Evolutionary conservation across 2,797 vertebrate genomes (phyloP), one percentile per base, ranked within the genome.

Genomic region (Gymnopithys bicolor): DNA sequence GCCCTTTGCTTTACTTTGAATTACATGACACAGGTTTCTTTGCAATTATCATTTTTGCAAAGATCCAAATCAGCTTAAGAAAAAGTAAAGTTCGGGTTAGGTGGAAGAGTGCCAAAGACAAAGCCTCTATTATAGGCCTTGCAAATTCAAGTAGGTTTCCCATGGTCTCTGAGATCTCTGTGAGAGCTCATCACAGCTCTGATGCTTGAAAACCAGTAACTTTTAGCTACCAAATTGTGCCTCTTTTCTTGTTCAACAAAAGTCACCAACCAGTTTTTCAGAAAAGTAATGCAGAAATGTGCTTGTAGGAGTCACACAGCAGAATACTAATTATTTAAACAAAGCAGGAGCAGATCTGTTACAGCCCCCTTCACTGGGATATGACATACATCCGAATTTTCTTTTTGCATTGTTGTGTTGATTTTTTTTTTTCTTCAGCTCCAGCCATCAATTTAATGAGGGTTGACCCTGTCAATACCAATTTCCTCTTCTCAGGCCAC

Each of bases 401-500:
- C 81, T 60, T 80, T 80, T 27, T 48, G 13, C 48, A 22, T 91
- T 90, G 56, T 74, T 87, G 18, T 90, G 70, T 59, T 74, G 49
- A 79, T 66, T 63, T 41, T 70, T 60, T 60, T 83, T 19, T 49
- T 25, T 27, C 74, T 91, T 93, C 89, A 93, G 28, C 49, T 90
- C 90, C 90, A 94, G 90, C 88, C 92, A 95, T 95, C 96, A 87
- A 55, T 92, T 96, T 95, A 95, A 97, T 97, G 96, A 97, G 86
- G 93, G 91, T 84, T 96, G 93, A 95, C 95, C 93, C 84, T 91
- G 93, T 98, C 97, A 97, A 83, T 96, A 96, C 94, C 87, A 96
- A 97, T 98, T 97, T 97, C 97, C 96, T 98, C 95, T 96, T 93
- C 96, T 94, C 81, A 75, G 94, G 87, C 90, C 95, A 94, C 89